Evolutionary conservation across 2,888 invertebrate species (phyloP).

Genomic region (Synergus laeviventris): DNA sequence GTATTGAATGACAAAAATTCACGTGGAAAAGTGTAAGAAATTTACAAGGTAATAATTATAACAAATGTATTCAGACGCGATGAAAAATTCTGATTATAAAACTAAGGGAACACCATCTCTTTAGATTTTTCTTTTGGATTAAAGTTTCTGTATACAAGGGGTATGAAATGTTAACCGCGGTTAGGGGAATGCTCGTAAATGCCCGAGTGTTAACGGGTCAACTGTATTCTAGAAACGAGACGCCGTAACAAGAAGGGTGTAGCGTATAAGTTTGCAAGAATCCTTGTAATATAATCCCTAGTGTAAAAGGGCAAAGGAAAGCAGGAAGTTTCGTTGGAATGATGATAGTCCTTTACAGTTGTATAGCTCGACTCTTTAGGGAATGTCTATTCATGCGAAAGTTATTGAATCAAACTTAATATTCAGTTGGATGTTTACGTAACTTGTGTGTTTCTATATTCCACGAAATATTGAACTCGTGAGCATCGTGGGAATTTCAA

Average conservation of each 20-base stretch:
- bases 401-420: slow-evolving; percentile 37
- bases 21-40: background rate
- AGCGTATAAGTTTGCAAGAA: slow-evolving; percentile 20
- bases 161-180: slow-evolving; percentile 30
- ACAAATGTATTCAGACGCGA: background rate
- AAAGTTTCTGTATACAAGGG: slow-evolving; percentile 7
- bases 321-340: background rate
- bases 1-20: background rate
- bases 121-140: background rate
- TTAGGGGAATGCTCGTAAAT: slow-evolving; percentile 32
- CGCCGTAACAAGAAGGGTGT: slow-evolving; percentile 20
- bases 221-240: slow-evolving; percentile 25
- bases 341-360: background rate
- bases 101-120: background rate
- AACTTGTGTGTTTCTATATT: background rate
- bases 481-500: background rate
- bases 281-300: slow-evolving; percentile 12
- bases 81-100: slow-evolving; percentile 14
- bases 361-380: slow-evolving; percentile 6
- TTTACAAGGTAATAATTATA: slow-evolving; percentile 14
- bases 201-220: slow-evolving; percentile 19
- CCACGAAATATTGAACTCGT: background rate
- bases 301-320: background rate
- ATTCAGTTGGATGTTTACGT: background rate
- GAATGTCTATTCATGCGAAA: slow-evolving; percentile 22